Evolutionary conservation across 2,797 vertebrate species (phyloP), one percentile per base, ranked within the genome.

Genomic region (Scomberomorus guttatus): DNA sequence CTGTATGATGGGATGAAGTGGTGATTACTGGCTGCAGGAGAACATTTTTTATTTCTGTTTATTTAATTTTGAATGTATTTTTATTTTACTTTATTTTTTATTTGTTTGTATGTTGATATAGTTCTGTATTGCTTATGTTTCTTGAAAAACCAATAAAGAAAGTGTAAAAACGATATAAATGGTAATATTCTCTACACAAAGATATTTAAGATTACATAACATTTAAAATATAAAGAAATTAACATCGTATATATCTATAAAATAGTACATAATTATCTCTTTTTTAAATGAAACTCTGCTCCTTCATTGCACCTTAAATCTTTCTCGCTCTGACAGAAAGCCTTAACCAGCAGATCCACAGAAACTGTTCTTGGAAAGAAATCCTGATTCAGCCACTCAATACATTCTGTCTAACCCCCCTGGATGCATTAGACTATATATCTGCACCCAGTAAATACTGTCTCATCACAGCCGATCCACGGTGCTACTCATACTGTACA

Each of bases 301-400:
- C 14, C 44, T 10, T 79, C 17, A 34, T 8, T 27, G 25, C 34
- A 3, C 50, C 59, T 64, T 79, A 66, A 82, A 84, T 84, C 75
- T 59, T 17, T 27, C 25, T 50, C 0, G 7, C 51, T 46, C 34
- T 60, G 80, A 67, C 72, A 78, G 82, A 67, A 84, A 80, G 29
- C 25, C 34, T 77, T 51, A 63, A 62, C 37, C 69, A 56, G 87
- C 84, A 81, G 14, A 76, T 57, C 64, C 37, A 20, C 60, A 75
- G 29, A 57, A 64, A 57, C 27, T 17, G 66, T 72, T 71, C 67
- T 18, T 55, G 57, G 61, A 82, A 9, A 32, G 44, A 82, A 82
- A 63, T 52, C 85, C 87, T 82, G 81, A 80, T 79, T 86, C 81
- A 85, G 87, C 83, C 75, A 4, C 64, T 87, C 79, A 15, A 44